Percentiles rank a stretch among this genome's conserved stretches.
phyloP scores from a whole-genome alignment of 2,113 vertebrate genomes.

The Spea multiplicata region DNA sequence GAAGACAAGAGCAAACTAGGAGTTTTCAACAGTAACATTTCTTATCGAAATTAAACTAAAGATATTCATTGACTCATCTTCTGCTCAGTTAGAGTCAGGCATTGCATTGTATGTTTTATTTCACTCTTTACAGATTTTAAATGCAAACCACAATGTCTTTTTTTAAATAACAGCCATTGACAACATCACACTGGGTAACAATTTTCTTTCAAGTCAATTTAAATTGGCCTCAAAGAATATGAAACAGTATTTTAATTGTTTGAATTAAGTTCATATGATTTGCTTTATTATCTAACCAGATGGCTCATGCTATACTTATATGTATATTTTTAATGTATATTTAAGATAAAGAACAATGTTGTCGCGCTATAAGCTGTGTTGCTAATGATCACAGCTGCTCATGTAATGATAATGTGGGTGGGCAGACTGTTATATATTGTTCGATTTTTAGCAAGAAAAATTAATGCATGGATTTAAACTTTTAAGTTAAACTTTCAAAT shows the following conservation, averaged over 20 bases:
- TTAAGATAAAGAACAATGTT: conserved; percentile 34
- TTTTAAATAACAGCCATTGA: conserved; percentile 18
- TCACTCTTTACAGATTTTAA: not conserved
- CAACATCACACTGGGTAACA: conserved; percentile 23
- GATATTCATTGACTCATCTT: conserved; percentile 24
- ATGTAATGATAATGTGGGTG: conserved; percentile 9
- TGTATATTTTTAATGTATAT: conserved; percentile 40
- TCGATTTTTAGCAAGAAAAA: not conserved
- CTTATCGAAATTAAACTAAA: conserved; percentile 27
- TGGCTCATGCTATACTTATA: conserved; percentile 24
- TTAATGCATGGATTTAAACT: no score
- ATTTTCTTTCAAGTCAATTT: conserved; percentile 27
- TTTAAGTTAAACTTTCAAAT: no score
- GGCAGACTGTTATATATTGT: not conserved
- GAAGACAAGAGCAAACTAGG: conserved; percentile 4
- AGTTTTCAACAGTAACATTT: not conserved
- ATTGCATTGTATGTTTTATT: conserved; percentile 1
- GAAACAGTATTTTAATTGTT: conserved; percentile 28
- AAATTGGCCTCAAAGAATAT: conserved; percentile 35
- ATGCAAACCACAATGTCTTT: conserved; percentile 22
- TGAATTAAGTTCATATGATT: conserved; percentile 23
- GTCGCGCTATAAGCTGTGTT: conserved; percentile 2
- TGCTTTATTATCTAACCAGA: conserved; percentile 21
- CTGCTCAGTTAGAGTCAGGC: not conserved
- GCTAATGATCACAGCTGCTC: conserved; percentile 30